These are phyloP conservation scores for Mormyrus proboscirostris DNA, from an alignment of 2,797 vertebrate genomes.

Conservation along the genomic window DNA sequence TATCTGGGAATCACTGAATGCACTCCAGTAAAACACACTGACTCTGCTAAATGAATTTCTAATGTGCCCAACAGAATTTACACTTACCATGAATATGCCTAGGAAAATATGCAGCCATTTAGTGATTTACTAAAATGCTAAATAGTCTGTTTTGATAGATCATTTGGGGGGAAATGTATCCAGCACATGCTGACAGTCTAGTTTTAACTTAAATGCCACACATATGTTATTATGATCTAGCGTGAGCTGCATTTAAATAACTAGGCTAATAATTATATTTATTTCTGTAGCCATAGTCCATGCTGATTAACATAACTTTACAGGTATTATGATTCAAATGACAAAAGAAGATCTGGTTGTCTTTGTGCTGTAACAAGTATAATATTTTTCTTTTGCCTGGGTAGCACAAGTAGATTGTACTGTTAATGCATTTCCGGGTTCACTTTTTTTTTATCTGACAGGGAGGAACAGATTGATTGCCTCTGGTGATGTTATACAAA, in stretches of 20 bases:
- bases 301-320: neutral
- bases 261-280: constrained; percentile 1
- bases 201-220: neutral
- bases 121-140: constrained; percentile 10
- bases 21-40: neutral
- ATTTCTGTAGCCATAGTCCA: neutral
- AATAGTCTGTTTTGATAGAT: constrained; percentile 11
- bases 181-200: neutral
- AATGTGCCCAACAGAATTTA: constrained; percentile 4
- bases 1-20: neutral
- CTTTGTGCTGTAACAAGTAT: neutral
- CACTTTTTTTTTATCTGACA: neutral
- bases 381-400: neutral
- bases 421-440: neutral
- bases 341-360: neutral
- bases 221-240: neutral
- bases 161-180: neutral
- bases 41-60: constrained; percentile 15
- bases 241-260: neutral
- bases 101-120: constrained; percentile 10
- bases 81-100: constrained; percentile 9
- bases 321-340: neutral
- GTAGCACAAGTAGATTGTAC: neutral
- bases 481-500: neutral
- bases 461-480: neutral